A percentile compares a stretch with the other conserved stretches of the same genome.
phyloP scores from a whole-genome alignment of 1,140 invertebrate species.

The Ganaspis sp. region DNA sequence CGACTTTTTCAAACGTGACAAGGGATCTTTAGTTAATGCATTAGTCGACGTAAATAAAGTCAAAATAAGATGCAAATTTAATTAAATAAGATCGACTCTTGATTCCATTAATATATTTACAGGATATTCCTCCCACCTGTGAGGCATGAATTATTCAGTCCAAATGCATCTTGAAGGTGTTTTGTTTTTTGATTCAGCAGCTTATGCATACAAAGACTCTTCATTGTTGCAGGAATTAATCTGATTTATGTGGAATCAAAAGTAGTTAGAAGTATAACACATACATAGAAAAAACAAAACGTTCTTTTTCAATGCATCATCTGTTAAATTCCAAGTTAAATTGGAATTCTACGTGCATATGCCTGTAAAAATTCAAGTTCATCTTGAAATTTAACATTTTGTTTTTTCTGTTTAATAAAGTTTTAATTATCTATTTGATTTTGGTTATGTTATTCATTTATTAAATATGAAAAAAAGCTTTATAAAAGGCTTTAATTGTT shows the following conservation, averaged over 20 bases:
- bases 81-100: conserved; percentile 19
- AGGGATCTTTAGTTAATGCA: background rate
- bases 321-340: too few relatives aligned
- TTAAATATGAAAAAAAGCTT: too few relatives aligned
- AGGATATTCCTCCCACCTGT: conserved; percentile 22
- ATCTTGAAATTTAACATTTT: too few relatives aligned
- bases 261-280: too few relatives aligned
- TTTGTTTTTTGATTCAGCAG: conserved; percentile 5
- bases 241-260: background rate
- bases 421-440: too few relatives aligned
- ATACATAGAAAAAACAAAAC: too few relatives aligned
- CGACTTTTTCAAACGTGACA: conserved; percentile 17
- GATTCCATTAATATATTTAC: conserved; percentile 29
- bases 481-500: too few relatives aligned
- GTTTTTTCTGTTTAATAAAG: too few relatives aligned
- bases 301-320: too few relatives aligned
- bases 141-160: background rate
- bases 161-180: conserved; percentile 22
- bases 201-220: conserved; percentile 9
- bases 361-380: too few relatives aligned
- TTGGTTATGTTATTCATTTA: too few relatives aligned
- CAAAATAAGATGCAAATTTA: conserved; percentile 25
- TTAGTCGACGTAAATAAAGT: conserved; percentile 12
- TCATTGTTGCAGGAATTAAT: background rate
- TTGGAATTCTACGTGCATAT: too few relatives aligned